Evolutionary conservation across 2,797 vertebrate species (phyloP), one percentile per base, ranked within the genome.

Genomic region (Hozukius guyotensis): DNA sequence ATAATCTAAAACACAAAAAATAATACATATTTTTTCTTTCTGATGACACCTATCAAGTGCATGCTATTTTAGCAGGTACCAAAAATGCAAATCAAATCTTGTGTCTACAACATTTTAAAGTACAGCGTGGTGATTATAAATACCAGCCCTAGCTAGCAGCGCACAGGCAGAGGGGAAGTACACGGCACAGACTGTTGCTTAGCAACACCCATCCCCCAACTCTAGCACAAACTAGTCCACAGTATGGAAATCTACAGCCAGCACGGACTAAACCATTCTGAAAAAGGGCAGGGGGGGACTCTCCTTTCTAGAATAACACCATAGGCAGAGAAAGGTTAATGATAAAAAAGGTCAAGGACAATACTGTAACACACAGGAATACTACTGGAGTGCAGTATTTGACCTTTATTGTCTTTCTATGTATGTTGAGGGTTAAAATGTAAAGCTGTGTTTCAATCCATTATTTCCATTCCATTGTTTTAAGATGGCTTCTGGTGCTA

Each of bases 221-320:
- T 93, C 91, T 89, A 94, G 92, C 90, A 94, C 92, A 90, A 88
- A 87, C 77, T 90, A 85, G 92, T 87, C 80, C 86, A 90, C 92
- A 82, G 89, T 90, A 85, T 94, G 93, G 94, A 95, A 96, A 95
- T 88, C 87, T 93, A 94, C 95, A 94, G 92, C 88, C 76, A 81
- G 80, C 81, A 81, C 9, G 78, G 95, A 90, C 84, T 75, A 64
- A 91, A 96, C 96, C 94, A 96, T 91, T 95, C 52, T 65, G 59
- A 78, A 27, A 83, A 63, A 77, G n/a, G 38, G 57, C 10, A n/a
- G 72, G 82, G 86, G 89, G 75, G 74, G 72, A 20, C 2, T 77
- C 62, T 87, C 29, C 52, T 77, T 55, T 71, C 62, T 61, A 46
- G 62, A 71, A 76, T 64, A 78, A 76, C 49, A 78, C 32, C 42